Percentiles rank a stretch among this genome's conserved stretches.
Conservation (phyloP, 2,888 invertebrate genomes). For the Ophioninae sp. region DNA sequence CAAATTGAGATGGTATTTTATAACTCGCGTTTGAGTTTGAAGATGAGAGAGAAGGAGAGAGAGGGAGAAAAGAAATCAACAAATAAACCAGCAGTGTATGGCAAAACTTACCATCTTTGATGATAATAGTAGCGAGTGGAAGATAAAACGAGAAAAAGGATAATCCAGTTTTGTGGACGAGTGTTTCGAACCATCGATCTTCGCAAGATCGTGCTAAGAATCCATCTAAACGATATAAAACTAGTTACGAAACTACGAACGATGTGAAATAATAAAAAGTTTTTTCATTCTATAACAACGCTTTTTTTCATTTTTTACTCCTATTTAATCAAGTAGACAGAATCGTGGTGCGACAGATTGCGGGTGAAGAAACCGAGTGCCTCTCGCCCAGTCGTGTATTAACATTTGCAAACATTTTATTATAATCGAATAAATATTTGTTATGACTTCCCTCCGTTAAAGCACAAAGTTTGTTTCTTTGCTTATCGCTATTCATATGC, state of each 20-base stretch:
- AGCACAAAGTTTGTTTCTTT: constrained; percentile 70
- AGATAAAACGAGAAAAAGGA: constrained; percentile 6
- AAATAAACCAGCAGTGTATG: constrained; percentile 16
- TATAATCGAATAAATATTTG: constrained; percentile 66
- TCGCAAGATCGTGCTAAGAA: constrained; percentile 11
- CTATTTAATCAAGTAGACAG: constrained; percentile 1
- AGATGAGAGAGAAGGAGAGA: constrained; percentile 19
- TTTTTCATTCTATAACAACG: constrained; percentile 34
- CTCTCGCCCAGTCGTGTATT: constrained; percentile 46
- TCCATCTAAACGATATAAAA: constrained; percentile 36
- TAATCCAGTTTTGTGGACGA: constrained; percentile 14
- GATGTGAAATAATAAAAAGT: constrained; percentile 43
- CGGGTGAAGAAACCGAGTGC: constrained; percentile 13
- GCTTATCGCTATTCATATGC: constrained; percentile 64
- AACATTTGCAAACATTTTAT: constrained; percentile 73
- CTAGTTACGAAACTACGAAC: constrained; percentile 29
- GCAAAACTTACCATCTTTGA: constrained; percentile 4
- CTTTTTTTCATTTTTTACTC: constrained; percentile 34
- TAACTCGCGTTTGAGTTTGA: constrained; percentile 32
- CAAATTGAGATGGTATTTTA: constrained; percentile 48
- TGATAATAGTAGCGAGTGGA: not conserved
- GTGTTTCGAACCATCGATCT: constrained; percentile 10
- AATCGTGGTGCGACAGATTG: not conserved
- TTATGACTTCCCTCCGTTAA: constrained; percentile 64
- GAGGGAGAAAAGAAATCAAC: not conserved